Base-by-base conservation (phyloP, 2,888 invertebrate species). In the Agrilus mali region DNA sequence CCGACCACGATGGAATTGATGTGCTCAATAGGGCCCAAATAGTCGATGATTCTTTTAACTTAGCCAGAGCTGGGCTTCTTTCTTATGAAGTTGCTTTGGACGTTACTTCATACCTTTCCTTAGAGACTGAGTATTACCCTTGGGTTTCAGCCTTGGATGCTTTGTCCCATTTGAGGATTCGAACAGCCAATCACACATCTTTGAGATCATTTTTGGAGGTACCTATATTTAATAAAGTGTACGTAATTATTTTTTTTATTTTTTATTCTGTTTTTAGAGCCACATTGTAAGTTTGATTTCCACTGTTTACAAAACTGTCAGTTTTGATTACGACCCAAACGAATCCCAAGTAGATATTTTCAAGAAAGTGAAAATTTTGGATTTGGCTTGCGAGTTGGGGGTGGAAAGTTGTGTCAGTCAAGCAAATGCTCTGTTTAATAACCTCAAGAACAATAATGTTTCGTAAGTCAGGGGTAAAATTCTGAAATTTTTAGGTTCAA, bases 1-100 rank as follows among this genome's bases (percentile, higher is more conserved):
- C 68, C 17, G 49, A 65, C 13, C 70, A 72, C 32, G 47, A 51
- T 1, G 59, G 43, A 1, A 80, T 87, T 40, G 72, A 80, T 50
- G 73, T 75, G 36, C 62, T 78, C 10, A 86, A 86, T 61, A 72
- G 82, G 53, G 87, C 86, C 4, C 86, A 75, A 71, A 71, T 83
- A 17, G 74, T 93, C 10, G 85, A 92, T 55, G 94, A 94, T 62
- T 72, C 82, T 2, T 71, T 85, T 52, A 80, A 80, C 63, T 71
- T 84, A 44, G 86, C 85, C n/a, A 73, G 81, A 38, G 73, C 78
- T n/a, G 76, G 76, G 2, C 53, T 73, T 16, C 65, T 83, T 47
- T 55, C 62, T 1, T 85, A 86, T 57, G 60, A 64, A 0, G 63
- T 72, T 13, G 78, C 82, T 0, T 70, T 92, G 36, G 68, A 73